Evolutionary conservation across 2,888 invertebrate genomes (phyloP).

Genomic region (Drosophila meridiana): DNA sequence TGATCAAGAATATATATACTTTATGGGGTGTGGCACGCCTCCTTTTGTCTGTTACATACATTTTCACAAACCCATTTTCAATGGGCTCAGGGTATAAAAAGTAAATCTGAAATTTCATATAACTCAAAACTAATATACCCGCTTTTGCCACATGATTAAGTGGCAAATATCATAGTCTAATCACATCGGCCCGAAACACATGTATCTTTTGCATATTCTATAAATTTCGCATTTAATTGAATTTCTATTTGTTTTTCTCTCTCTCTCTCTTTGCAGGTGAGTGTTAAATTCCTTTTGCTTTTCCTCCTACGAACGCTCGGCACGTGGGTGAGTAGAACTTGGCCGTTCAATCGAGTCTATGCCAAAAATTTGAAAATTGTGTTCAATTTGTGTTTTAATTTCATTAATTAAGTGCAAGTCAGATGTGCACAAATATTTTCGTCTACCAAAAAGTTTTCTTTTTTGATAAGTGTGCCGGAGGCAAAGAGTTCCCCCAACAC

Average conservation of each 20-base stretch:
- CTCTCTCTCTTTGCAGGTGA: constrained; percentile 65
- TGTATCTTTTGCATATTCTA: constrained; percentile 24
- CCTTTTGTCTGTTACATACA: too few relatives aligned
- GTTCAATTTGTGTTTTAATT: constrained; percentile 11
- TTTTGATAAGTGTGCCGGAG: constrained; percentile 25
- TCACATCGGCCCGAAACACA: background rate
- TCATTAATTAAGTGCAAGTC: constrained; percentile 43
- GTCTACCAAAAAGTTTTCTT: constrained; percentile 14
- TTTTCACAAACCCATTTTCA: too few relatives aligned
- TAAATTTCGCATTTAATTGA: constrained; percentile 48
- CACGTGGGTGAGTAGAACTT: constrained; percentile 33
- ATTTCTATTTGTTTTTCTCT: constrained; percentile 28
- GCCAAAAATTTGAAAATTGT: constrained; percentile 1
- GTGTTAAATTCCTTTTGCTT: constrained; percentile 28
- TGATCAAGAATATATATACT: too few relatives aligned
- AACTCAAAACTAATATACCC: background rate
- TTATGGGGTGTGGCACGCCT: too few relatives aligned
- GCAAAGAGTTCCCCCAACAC: constrained; percentile 10
- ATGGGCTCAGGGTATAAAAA: too few relatives aligned
- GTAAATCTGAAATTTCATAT: background rate
- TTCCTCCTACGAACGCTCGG: too few relatives aligned
- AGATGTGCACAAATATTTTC: constrained; percentile 14
- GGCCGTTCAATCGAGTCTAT: background rate
- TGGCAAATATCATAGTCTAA: background rate
- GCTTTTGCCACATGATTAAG: background rate